Base-by-base conservation (phyloP, 2,113 vertebrate genomes). In the Australoheros scitulus region DNA sequence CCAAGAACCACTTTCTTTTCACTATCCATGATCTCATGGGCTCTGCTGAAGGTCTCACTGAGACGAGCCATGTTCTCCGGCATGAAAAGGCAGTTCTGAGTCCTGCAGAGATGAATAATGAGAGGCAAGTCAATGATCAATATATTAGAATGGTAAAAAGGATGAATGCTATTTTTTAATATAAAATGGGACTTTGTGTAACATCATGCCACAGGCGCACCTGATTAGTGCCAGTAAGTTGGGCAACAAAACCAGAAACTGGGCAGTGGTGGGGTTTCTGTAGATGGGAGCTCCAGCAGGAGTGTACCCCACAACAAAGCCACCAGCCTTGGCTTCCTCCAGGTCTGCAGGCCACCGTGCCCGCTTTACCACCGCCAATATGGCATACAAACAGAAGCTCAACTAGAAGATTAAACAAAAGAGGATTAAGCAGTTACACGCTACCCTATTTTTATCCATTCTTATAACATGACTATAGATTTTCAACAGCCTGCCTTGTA, bases 1-100 rank as follows among this genome's bases (percentile, higher is more conserved):
- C 98, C 97, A 87, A 99, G 96, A 93, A 98, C 96, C 76, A 94
- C 81, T 68, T 97, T 97, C 91, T 97, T 99, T 86, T 99, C 98
- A 47, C 94, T 94, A 8, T 99, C 98, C 94, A 97, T 94, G 93
- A 99, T 94, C 20, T 99, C 98, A 58, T 97, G 94, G 29, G 95
- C 96, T 74, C 95, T 96, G 56, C 94, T 89, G 85, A 97, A 99
- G 0, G 96, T 96, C 26, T 97, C 97, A 13, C 97, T 97, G 87
- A 99, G 96, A 72, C 96, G 96, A 83, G 96, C 94, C 92, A 96
- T 83, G 93, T 99, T 96, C 91, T 99, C 98, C 43, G 98, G 97
- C 64, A 91, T 88, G 89, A 97, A 99, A 52, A 99, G 96, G 84
- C 95, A 96, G 94, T 98, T 99, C 85, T 97, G 97, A 75, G 97